Evolutionary conservation across 2,888 invertebrate species (phyloP), one percentile per base, ranked within the genome.

Genomic region (Hirtodrosophila confusa): DNA sequence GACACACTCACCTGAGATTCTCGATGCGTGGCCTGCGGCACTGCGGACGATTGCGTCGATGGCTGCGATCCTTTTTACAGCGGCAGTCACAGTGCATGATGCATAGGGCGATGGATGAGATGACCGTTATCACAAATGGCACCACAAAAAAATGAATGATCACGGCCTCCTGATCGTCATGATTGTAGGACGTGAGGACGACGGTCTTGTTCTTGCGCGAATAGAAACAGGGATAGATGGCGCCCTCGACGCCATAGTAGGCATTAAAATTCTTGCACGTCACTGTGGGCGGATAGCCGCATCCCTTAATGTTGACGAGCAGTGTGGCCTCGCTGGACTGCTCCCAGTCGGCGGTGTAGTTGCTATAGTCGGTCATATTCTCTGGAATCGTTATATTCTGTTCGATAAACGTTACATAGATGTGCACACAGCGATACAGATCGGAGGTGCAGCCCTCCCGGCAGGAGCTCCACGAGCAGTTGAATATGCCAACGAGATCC

Each of bases 391-490:
- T 91, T 68, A 91, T 91, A 72, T 92, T 92, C 69, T 90, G 89
- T 73, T 91, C 91, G 55, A 92, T 90, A 85, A 91, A 92, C 86
- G 91, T 93, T 86, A 94, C 94, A 90, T 93, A 94, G 74, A 94
- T 94, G 90, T 94, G 94, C 48, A 93, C 93, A 90, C 94, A 94
- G 75, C 93, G 93, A 90, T 94, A 94, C 66, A 94, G 94, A 88
- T 97, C 96, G 47, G 96, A 95, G 8, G 97, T 97, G 90, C 97
- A 97, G 44, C 97, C 97, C 92, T 97, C 97, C 84, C 96, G 94
- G 89, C 97, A 97, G 41, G 97, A 97, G 48, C 97, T 95, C 97
- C 97, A 97, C 54, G 97, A 96, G 90, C 97, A 97, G 90, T 97
- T 97, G 63, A 95, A 95, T 65, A 97, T 92, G 4, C 97, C 97